Evolutionary conservation across 1,140 invertebrate genomes (phyloP), one percentile per base, ranked within the genome.

Genomic region (Zaprionus inermis): DNA sequence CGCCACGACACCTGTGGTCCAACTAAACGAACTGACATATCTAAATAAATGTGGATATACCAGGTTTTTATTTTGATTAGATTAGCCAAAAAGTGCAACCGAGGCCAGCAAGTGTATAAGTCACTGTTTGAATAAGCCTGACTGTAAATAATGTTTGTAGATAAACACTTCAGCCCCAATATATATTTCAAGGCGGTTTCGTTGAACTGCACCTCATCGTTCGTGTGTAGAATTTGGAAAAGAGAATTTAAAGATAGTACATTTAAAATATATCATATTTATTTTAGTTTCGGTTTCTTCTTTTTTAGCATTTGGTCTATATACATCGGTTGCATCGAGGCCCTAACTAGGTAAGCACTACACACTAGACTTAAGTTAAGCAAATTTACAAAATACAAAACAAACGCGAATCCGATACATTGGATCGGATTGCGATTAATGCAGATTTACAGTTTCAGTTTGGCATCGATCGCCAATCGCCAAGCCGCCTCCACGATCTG

Each of bases 331-430:
- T 73, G 71, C 58, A 76, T 57, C 78, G 72, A 75, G 49, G 58
- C 24, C 83, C 79, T 83, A 24, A 58, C 72, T 16, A 57, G 38
- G 49, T 56, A 51, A 58, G 32, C 55, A 69, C 51, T 64, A 74
- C 54, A 49, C 32, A 68, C 76, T 77, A 72, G 52, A 28, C 64
- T 78, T 67, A 73, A 70, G 72, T 70, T 78, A 67, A 81, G 69
- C 46, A 71, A 71, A 44, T 57, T 30, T 71, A 63, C 34, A 63
- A 63, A 63, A 63, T 63, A 70, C 67, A 64, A 46, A 64, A 64
- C 67, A 30, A 70, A 12, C 7, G 20, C 18, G 1, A 36, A 44
- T 34, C 51, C 54, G 44, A 41, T 73, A 55, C 71, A 73, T 69
- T 28, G 32, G 28, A 38, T 58, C 67, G 59, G 38, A 64, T 52